Percentiles rank a stretch among this genome's conserved stretches.
phyloP scores from a whole-genome alignment of 2,797 vertebrate species.

The Lutjanus campechanus region DNA sequence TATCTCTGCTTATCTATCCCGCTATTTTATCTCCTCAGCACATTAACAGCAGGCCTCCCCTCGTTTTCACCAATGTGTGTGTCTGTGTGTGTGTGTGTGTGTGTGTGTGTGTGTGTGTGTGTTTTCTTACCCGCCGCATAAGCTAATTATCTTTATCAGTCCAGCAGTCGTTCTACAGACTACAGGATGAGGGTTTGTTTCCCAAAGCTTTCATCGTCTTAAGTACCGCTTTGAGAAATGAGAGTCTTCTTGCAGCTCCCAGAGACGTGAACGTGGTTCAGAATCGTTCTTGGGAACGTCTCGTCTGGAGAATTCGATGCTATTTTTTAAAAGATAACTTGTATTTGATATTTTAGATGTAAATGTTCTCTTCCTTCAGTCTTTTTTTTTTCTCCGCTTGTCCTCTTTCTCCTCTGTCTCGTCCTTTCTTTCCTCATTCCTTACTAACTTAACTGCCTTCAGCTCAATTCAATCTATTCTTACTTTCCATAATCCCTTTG shows the following conservation, averaged over 20 bases:
- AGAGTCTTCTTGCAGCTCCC: slow-evolving; percentile 23
- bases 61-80: not conserved
- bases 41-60: slow-evolving; percentile 21
- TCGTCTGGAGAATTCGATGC: slow-evolving; percentile 19
- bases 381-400: not conserved
- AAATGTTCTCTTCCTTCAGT: not conserved
- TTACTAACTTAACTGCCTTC: not conserved
- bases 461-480: not conserved
- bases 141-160: slow-evolving; percentile 72
- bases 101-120: slow-evolving; percentile 33
- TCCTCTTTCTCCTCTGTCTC: not conserved
- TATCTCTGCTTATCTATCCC: slow-evolving; percentile 19
- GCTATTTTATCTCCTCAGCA: slow-evolving; percentile 32
- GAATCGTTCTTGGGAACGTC: not conserved
- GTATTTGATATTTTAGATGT: slow-evolving; percentile 11
- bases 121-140: slow-evolving; percentile 34
- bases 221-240: slow-evolving; percentile 51
- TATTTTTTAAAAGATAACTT: slow-evolving; percentile 17
- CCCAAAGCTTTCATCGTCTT: slow-evolving; percentile 54
- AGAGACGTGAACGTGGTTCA: slow-evolving; percentile 1
- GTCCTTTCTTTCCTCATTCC: accelerated
- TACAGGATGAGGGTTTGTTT: slow-evolving; percentile 51
- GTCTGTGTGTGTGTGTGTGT: not conserved
- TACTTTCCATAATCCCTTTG: slow-evolving; percentile 7
- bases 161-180: slow-evolving; percentile 34